Base-by-base conservation (phyloP, 2,797 vertebrate species). In the Sebastes vulpes region DNA sequence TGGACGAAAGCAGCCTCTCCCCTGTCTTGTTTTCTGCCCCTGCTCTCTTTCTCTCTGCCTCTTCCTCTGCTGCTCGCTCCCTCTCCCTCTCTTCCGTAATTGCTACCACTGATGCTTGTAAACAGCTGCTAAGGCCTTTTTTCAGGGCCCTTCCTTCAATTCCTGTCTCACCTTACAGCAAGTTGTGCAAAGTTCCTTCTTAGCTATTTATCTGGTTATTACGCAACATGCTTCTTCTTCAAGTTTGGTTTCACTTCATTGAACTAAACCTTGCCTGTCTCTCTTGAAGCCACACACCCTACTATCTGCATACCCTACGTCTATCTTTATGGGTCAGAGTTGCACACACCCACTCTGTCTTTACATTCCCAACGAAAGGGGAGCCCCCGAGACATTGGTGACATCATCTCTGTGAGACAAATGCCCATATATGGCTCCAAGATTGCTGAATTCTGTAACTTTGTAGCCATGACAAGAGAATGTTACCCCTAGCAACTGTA, bases 341-440 rank as follows among this genome's bases (percentile, higher is more conserved):
- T 65, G 53, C 48, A 87, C 87, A 81, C 88, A 80, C 84, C 81
- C 88, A 77, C 76, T 26, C 7, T 9, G 72, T 26, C 72, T 79
- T 72, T 31, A 20, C 59, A 59, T 84, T 81, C 75, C 82, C 75
- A 10, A 75, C 84, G 67, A 89, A 75, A 92, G 73, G 84, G 88
- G 87, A 93, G 82, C 67, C 87, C 85, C 57, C 77, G 77, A 73
- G 58, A 65, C 54, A n/a, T 23, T 88, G 82, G 69, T 96, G 93
- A 97, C 96, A 95, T 97, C 96, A 97, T 95, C 87, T 82, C 54
- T 91, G 57, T 89, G 93, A 93, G 95, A 94, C 94, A 88, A 29
- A 83, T 88, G 89, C 68, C 95, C 94, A 87, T 95, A 95, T 94
- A 95, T 92, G 94, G 95, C 81, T 77, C 35, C 72, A 59, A 81